Evolutionary conservation across 2,113 vertebrate genomes (phyloP), one percentile per base, ranked within the genome.

Genomic region (Carlito syrichta): DNA sequence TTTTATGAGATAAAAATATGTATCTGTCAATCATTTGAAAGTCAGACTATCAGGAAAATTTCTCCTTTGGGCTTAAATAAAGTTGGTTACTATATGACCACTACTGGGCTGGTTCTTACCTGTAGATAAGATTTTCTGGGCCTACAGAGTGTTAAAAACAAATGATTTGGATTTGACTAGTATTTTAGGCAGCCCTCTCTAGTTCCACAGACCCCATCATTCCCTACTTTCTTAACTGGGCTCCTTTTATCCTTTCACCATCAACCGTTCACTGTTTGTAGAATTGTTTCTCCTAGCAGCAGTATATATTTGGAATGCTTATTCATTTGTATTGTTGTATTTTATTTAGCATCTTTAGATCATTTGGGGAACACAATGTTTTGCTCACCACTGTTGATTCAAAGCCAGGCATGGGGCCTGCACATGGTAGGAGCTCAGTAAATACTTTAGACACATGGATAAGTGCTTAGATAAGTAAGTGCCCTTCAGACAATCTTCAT

Each of bases 51-150:
- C 60, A 86, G 52, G 38, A 82, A 92, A 89, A 6, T 86, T 76
- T 81, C 8, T 96, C 43, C 43, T 93, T 45, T 95, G 74, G 32
- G 60, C 93, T 96, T 92, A 95, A 78, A 60, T 77, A 85, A 91
- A 86, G 58, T 82, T 54, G 78, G 30, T 13, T 91, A 13, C 43
- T 38, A 0, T 23, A 11, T 58, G n/a, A 30, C 56, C 11, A 0
- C 52, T 60, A 30, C 17, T 30, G 48, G n/a, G 27, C 35, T 69
- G 79, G 62, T 35, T 84, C 45, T 90, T 84, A 69, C 1, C 20
- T 85, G 22, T 3, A 82, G 54, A 52, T 52, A 16, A 58, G 25
- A 60, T 94, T 81, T 66, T 20, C 38, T 74, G 87, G 63, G 5
- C 17, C 35, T 40, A 22, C 38, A 50, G 52, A 35, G 38, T 35